These are phyloP conservation scores for Hofmannophila pseudospretella DNA, from an alignment of 2,888 invertebrate genomes.

Conservation along the genomic window DNA sequence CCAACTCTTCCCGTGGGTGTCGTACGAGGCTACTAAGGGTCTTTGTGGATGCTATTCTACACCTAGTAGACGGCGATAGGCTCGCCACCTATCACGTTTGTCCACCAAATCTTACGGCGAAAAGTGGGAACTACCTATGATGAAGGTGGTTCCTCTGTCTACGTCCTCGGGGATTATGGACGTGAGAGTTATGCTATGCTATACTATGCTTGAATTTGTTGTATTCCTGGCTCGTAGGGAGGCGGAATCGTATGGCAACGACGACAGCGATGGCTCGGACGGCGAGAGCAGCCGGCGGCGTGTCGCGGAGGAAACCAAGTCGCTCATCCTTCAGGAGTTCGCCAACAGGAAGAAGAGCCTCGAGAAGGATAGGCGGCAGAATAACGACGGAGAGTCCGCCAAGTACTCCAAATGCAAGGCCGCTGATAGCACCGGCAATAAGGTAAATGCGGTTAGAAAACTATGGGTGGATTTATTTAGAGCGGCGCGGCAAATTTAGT, in stretches of 20 bases:
- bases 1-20: no score
- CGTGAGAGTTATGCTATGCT: no score
- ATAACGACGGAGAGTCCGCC: slow-evolving; percentile 76
- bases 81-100: no score
- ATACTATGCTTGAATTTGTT: no score
- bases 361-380: slow-evolving; percentile 33
- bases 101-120: no score
- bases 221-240: no score
- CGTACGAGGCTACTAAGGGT: no score
- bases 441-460: slow-evolving; percentile 67
- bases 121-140: no score
- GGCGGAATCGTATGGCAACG: slow-evolving; percentile 64
- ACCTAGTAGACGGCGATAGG: no score
- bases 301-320: slow-evolving; percentile 80
- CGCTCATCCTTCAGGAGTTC: slow-evolving; percentile 88
- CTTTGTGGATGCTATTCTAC: no score
- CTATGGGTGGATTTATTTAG: not conserved
- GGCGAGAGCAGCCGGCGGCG: slow-evolving; percentile 52
- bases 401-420: slow-evolving; percentile 83
- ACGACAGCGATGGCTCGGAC: slow-evolving; percentile 57
- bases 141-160: no score
- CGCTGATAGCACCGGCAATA: slow-evolving; percentile 84
- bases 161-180: no score
- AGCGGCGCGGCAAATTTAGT: not conserved
- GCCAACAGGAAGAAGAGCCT: slow-evolving; percentile 79